A percentile compares a stretch with the other conserved stretches of the same genome.
Evolutionary conservation across 2,888 invertebrate species (phyloP).

Genomic region (Tenthredo distinguenda): DNA sequence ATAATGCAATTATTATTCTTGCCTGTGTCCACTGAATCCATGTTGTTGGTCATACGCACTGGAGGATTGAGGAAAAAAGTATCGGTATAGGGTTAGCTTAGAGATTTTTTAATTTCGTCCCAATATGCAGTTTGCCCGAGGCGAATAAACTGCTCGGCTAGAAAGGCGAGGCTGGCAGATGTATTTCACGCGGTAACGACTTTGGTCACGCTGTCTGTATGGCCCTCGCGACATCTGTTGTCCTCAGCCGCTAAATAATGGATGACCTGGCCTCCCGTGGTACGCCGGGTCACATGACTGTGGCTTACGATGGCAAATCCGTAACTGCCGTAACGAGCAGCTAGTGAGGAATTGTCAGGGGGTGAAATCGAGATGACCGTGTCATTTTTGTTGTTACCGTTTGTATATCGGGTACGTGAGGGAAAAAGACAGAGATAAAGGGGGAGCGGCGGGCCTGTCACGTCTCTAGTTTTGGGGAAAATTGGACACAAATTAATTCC

Average conservation of each 20-base stretch:
- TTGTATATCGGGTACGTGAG: neutral
- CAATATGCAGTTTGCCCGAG: slow-evolving; percentile 23
- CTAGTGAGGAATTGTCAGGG: slow-evolving; percentile 20
- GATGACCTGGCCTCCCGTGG: slow-evolving; percentile 37
- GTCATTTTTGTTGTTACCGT: slow-evolving; percentile 65
- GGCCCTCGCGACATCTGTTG: slow-evolving; percentile 68
- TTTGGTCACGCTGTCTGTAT: slow-evolving; percentile 68
- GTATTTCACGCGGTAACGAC: slow-evolving; percentile 69
- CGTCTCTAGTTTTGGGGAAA: neutral
- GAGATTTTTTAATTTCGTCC: neutral
- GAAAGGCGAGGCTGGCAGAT: slow-evolving; percentile 61
- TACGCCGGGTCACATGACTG: slow-evolving; percentile 29
- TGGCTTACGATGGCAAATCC: slow-evolving; percentile 44
- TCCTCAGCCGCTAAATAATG: slow-evolving; percentile 55
- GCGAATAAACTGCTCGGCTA: slow-evolving; percentile 23
- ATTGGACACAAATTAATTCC: neutral
- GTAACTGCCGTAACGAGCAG: slow-evolving; percentile 45
- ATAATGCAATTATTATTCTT: neutral
- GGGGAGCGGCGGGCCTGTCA: neutral
- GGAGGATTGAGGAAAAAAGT: neutral
- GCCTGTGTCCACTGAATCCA: neutral
- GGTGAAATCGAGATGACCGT: slow-evolving; percentile 70
- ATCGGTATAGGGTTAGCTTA: neutral
- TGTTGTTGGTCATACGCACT: neutral
- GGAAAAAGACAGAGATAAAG: neutral